phyloP scores from a whole-genome alignment of 2,113 vertebrate species.

The Erpornis zantholeuca region DNA sequence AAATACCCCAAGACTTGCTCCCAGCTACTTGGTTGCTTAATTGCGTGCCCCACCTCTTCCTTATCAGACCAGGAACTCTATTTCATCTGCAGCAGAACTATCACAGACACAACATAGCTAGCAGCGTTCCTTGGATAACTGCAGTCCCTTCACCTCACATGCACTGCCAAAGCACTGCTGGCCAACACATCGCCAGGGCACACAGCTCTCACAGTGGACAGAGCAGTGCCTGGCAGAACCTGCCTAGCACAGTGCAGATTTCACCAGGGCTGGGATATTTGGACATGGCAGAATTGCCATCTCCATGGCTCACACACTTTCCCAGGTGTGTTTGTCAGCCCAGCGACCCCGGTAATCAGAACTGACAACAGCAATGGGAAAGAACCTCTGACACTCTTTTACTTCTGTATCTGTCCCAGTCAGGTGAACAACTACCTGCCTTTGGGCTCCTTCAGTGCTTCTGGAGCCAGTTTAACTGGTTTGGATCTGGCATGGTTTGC shows the following conservation, averaged over 20 bases:
- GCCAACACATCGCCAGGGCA: neutral
- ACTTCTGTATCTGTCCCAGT: neutral
- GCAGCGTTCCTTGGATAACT: neutral
- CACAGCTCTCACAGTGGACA: neutral
- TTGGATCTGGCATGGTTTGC: slow-evolving; percentile 14
- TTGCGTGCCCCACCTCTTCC: slow-evolving; percentile 1
- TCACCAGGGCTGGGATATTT: neutral
- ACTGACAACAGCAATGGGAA: slow-evolving; percentile 2
- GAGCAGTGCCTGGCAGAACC: neutral
- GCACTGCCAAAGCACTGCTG: neutral
- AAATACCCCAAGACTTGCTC: slow-evolving; percentile 7
- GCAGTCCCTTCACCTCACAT: neutral
- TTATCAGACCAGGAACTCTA: neutral
- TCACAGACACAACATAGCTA: neutral
- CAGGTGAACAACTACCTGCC: slow-evolving; percentile 23
- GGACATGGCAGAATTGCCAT: neutral
- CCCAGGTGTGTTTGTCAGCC: neutral
- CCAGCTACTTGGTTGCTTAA: slow-evolving; percentile 22
- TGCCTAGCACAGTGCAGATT: neutral
- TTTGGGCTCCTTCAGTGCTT: neutral
- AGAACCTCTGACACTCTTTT: neutral
- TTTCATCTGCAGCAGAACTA: slow-evolving; percentile 18
- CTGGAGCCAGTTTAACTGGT: slow-evolving; percentile 56
- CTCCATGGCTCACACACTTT: neutral
- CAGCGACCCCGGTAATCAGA: neutral